A percentile compares a stretch with the other conserved stretches of the same genome.
These are phyloP conservation scores for Gymnodraco acuticeps DNA, from an alignment of 2,797 vertebrate species.

Conservation along the genomic window DNA sequence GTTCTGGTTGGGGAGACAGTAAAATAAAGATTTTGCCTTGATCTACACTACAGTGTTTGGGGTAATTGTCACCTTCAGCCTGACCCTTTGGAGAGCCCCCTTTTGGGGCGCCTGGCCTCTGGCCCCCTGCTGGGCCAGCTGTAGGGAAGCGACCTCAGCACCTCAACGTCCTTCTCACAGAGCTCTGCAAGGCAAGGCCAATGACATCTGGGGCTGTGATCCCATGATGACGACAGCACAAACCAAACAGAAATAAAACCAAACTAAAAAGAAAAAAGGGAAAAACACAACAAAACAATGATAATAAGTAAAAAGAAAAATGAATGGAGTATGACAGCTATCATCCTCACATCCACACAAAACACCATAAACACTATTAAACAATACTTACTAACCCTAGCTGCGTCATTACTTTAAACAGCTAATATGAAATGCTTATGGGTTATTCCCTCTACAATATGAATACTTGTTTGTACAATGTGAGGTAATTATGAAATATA, in stretches of 20 bases:
- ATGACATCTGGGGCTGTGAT: slow-evolving; percentile 89
- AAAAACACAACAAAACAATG: slow-evolving; percentile 80
- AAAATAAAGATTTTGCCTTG: slow-evolving; percentile 89
- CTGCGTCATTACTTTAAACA: not conserved
- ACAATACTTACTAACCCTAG: not conserved
- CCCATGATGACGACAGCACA: slow-evolving; percentile 85
- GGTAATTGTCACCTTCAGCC: slow-evolving; percentile 89
- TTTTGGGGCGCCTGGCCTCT: slow-evolving; percentile 77
- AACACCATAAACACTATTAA: not conserved
- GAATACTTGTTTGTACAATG: not conserved
- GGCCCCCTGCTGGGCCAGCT: slow-evolving; percentile 78
- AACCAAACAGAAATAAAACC: slow-evolving; percentile 81
- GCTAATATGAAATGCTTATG: not conserved
- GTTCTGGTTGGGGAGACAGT: slow-evolving; percentile 49
- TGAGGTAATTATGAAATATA: not conserved
- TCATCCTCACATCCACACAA: slow-evolving; percentile 35
- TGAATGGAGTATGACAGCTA: slow-evolving; percentile 73
- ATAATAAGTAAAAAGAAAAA: slow-evolving; percentile 76
- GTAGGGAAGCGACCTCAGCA: slow-evolving; percentile 77
- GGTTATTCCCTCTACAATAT: not conserved
- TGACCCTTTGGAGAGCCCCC: slow-evolving; percentile 83
- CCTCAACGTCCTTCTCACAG: slow-evolving; percentile 82
- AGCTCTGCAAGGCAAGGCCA: slow-evolving; percentile 90
- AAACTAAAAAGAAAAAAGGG: slow-evolving; percentile 76
- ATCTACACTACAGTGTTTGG: slow-evolving; percentile 84